These are phyloP conservation scores for Phalanger gymnotis DNA, from an alignment of 2,797 vertebrate genomes.

Conservation along the genomic window DNA sequence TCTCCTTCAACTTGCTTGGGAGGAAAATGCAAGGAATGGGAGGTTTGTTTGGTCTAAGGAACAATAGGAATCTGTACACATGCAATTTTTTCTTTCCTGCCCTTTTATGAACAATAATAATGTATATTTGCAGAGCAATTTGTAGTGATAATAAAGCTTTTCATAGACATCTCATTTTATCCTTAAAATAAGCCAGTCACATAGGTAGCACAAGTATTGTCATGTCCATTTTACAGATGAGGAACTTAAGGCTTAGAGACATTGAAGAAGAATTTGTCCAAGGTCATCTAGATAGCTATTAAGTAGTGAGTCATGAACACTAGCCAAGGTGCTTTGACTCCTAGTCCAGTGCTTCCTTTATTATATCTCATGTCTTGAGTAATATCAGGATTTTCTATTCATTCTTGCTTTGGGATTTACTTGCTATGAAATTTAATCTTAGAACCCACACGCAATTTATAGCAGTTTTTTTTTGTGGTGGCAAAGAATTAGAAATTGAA, in stretches of 20 bases:
- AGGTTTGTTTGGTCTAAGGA: neutral
- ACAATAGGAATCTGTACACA: neutral
- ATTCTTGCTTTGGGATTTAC: conserved; percentile 2
- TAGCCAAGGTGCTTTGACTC: neutral
- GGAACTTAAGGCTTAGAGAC: neutral
- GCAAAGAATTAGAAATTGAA: neutral
- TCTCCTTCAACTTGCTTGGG: neutral
- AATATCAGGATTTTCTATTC: neutral
- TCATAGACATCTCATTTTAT: neutral
- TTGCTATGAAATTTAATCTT: neutral
- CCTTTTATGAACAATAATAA: neutral
- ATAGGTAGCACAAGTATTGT: neutral
- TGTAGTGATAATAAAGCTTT: neutral
- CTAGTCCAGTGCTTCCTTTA: neutral
- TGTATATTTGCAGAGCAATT: neutral
- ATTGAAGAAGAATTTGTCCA: neutral
- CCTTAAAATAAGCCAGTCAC: neutral
- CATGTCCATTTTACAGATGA: neutral
- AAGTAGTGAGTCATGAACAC: neutral
- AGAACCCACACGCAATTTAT: neutral
- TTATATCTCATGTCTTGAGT: neutral
- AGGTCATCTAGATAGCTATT: neutral
- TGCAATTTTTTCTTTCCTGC: neutral
- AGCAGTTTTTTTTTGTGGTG: neutral
- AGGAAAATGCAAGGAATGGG: neutral